phyloP scores from a whole-genome alignment of 2,113 vertebrate genomes.

The Crotalus viridis region DNA sequence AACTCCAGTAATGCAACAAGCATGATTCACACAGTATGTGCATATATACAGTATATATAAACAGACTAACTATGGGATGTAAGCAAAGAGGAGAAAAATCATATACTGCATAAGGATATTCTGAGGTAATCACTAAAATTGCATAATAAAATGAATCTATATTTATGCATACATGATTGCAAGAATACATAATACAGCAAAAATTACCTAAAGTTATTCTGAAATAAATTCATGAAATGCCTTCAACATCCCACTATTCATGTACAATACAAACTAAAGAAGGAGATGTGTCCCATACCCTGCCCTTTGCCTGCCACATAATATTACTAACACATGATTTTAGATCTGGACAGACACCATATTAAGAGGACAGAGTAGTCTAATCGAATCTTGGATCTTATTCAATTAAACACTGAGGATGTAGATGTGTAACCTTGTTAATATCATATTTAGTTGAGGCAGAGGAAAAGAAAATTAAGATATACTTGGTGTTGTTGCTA shows the following conservation, averaged over 20 bases:
- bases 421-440: conserved; percentile 79
- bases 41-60: background rate
- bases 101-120: background rate
- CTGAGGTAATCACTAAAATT: background rate
- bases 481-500: conserved; percentile 81
- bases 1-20: background rate
- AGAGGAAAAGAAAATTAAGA: conserved; percentile 81
- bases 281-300: background rate
- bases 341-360: conserved; percentile 50
- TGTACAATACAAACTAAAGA: background rate
- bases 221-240: background rate
- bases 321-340: conserved; percentile 29
- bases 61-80: background rate
- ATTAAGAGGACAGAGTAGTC: conserved; percentile 53
- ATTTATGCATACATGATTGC: accelerated
- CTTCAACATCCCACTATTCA: background rate
- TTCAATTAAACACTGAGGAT: conserved; percentile 74
- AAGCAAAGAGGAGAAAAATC: background rate
- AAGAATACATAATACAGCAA: background rate
- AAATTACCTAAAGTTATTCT: background rate
- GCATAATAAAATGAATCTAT: background rate
- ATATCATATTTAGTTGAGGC: conserved; percentile 79
- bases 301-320: conserved; percentile 36
- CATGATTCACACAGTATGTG: background rate
- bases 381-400: conserved; percentile 73